phyloP scores from a whole-genome alignment of 2,888 invertebrate species.

The Drosophila dives region DNA sequence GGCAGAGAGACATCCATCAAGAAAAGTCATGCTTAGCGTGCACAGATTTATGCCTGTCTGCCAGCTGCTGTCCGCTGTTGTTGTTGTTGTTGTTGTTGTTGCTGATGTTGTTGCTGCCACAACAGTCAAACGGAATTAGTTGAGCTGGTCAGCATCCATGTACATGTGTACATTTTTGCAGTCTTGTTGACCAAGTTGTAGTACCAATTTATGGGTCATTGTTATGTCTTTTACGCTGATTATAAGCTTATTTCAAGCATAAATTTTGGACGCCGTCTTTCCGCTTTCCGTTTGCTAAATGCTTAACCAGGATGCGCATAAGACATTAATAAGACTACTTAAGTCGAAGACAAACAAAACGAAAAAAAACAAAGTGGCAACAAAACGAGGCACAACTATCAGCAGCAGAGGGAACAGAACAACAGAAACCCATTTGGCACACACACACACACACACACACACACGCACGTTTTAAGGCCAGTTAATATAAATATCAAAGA shows the following conservation, averaged over 20 bases:
- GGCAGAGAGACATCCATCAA: slow-evolving; percentile 45
- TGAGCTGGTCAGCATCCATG: slow-evolving; percentile 34
- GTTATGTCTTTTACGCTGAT: slow-evolving; percentile 63
- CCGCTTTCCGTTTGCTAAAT: slow-evolving; percentile 16
- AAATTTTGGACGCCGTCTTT: slow-evolving; percentile 1
- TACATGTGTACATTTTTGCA: slow-evolving; percentile 11
- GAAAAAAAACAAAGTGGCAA: neutral
- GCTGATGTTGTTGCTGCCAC: neutral
- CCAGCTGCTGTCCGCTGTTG: neutral
- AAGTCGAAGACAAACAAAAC: neutral
- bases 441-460: slow-evolving; percentile 43
- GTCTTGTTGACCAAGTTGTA: slow-evolving; percentile 1
- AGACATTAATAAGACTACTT: slow-evolving; percentile 38
- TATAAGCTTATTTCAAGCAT: slow-evolving; percentile 42
- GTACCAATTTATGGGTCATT: slow-evolving; percentile 56
- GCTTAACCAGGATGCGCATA: slow-evolving; percentile 37
- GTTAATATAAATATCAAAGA: slow-evolving; percentile 64
- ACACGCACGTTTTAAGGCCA: slow-evolving; percentile 63
- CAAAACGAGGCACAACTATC: neutral
- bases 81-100: neutral
- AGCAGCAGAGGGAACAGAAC: neutral
- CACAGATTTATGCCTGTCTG: slow-evolving; percentile 59
- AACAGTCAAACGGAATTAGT: slow-evolving; percentile 54
- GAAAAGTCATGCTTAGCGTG: slow-evolving; percentile 57
- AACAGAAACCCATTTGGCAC: slow-evolving; percentile 4